Evolutionary conservation across 2,113 vertebrate genomes (phyloP).

Genomic region (Paradoxurus hermaphroditus): DNA sequence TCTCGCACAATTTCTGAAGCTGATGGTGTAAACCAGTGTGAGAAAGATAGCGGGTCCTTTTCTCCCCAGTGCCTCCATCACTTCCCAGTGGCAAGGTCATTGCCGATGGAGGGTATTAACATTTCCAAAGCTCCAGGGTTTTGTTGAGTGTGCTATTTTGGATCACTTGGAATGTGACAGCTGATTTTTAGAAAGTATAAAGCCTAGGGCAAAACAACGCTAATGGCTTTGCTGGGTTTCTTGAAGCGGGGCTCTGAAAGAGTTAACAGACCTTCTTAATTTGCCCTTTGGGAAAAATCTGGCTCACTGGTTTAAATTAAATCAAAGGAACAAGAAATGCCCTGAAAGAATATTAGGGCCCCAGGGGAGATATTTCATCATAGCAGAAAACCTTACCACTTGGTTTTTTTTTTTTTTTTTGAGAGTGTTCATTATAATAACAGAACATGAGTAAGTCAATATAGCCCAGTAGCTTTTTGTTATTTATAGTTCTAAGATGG

Average conservation of each 20-base stretch:
- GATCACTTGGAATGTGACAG: conserved; percentile 47
- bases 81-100: conserved; percentile 57
- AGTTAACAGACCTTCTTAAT: conserved; percentile 34
- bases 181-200: conserved; percentile 49
- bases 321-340: conserved; percentile 25
- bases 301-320: conserved; percentile 4
- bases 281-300: not conserved
- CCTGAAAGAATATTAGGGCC: not conserved
- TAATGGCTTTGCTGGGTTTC: not conserved
- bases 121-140: conserved; percentile 58
- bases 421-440: not conserved
- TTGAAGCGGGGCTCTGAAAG: not conserved
- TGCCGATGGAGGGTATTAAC: conserved; percentile 47
- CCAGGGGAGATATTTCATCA: not conserved
- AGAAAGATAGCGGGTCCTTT: conserved; percentile 48
- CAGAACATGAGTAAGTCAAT: not conserved
- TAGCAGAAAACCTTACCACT: not conserved
- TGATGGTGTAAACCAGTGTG: conserved; percentile 59
- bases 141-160: conserved; percentile 32
- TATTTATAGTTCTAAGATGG: not conserved
- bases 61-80: conserved; percentile 51
- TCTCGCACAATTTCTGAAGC: conserved; percentile 51
- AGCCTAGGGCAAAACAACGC: conserved; percentile 3
- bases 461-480: not conserved
- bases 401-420: not conserved